Percentiles rank a stretch among this genome's conserved stretches.
Conservation (phyloP, 2,113 vertebrate species). For the Sturnira hondurensis region DNA sequence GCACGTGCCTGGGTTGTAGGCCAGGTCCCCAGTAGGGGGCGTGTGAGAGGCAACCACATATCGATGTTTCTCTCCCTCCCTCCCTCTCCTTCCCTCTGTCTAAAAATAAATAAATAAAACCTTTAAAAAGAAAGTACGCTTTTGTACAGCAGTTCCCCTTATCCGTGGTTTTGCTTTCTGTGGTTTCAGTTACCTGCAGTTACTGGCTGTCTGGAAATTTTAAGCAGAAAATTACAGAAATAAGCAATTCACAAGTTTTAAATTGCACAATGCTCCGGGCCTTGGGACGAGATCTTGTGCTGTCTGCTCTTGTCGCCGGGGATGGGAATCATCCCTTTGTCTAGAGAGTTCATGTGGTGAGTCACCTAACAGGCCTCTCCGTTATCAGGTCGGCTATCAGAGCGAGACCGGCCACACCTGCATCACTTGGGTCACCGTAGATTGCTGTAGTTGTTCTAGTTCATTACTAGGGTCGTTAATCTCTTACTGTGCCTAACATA, state of each 20-base stretch:
- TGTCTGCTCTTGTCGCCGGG: too few relatives aligned
- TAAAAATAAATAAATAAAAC: too few relatives aligned
- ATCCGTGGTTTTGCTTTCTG: not conserved
- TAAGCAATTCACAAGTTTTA: not conserved
- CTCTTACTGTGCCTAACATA: not conserved
- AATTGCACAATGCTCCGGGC: not conserved
- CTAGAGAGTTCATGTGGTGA: not conserved
- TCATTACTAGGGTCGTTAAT: not conserved
- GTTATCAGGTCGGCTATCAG: not conserved
- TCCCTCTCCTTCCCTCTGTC: too few relatives aligned
- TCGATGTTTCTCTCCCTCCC: too few relatives aligned
- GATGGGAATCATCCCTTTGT: not conserved
- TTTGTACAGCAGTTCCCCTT: not conserved
- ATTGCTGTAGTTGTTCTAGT: not conserved
- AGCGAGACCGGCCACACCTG: not conserved
- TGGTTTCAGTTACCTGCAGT: not conserved
- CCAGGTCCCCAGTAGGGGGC: too few relatives aligned
- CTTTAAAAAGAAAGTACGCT: too few relatives aligned
- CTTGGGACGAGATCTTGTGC: too few relatives aligned
- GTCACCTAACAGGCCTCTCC: not conserved
- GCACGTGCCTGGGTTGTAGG: too few relatives aligned
- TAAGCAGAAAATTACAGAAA: not conserved
- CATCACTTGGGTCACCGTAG: not conserved
- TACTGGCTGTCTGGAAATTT: not conserved
- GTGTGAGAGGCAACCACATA: too few relatives aligned